Conservation (phyloP, 2,797 vertebrate species). For the Schizothorax lantsangensis region DNA sequence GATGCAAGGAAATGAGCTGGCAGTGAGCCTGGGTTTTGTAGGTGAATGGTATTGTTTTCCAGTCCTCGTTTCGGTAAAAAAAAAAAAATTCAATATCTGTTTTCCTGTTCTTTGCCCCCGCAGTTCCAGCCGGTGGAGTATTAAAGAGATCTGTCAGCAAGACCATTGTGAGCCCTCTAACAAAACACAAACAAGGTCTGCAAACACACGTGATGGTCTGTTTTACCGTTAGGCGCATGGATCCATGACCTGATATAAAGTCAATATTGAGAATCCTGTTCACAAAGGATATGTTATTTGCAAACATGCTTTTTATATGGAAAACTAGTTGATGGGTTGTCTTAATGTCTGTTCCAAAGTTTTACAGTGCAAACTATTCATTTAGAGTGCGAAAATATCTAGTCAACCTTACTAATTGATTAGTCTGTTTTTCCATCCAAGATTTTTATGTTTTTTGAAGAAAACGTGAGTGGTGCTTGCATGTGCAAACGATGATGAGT, state of each 20-base stretch:
- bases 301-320: background rate
- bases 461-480: background rate
- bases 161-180: background rate
- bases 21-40: background rate
- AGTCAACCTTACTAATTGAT: background rate
- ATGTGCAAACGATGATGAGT: background rate
- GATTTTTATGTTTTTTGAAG: background rate
- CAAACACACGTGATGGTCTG: background rate
- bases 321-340: background rate
- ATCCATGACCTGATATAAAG: background rate
- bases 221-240: background rate
- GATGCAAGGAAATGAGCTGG: conserved; percentile 7
- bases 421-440: background rate
- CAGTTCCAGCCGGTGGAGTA: background rate
- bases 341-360: background rate
- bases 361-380: background rate
- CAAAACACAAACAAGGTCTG: conserved; percentile 20
- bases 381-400: background rate
- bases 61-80: background rate
- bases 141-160: conserved; percentile 15
- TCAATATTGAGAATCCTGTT: conserved; percentile 14
- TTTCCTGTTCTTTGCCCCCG: conserved; percentile 20
- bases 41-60: background rate
- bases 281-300: background rate
- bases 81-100: background rate